Evolutionary conservation across 2,113 vertebrate genomes (phyloP), one percentile per base, ranked within the genome.

Genomic region (Perca flavescens): DNA sequence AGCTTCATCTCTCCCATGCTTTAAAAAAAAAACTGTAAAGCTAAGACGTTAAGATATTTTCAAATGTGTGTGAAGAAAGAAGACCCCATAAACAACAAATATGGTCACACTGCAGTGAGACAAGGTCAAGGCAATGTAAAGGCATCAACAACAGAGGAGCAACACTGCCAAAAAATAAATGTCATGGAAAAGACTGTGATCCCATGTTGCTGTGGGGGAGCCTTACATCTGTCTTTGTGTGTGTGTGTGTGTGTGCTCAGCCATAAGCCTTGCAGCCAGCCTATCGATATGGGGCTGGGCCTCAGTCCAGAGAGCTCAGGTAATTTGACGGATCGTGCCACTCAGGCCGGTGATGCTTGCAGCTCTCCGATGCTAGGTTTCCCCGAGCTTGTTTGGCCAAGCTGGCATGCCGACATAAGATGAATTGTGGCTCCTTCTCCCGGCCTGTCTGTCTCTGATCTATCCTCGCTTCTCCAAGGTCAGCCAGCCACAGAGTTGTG

Each of bases 251-350:
- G 56, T 68, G 72, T 75, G 53, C 69, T 58, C 56, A 72, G 53
- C 79, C 83, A 49, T 86, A 79, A 83, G 88, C 80, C 79, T 64
- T 64, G 67, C 86, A 86, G 86, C 78, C 71, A 73, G 74, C 58
- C 86, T 82, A 80, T 68, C 56, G n/a, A 83, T 78, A 58, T 57
- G 82, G 57, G 75, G 86, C 82, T 16, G 68, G 87, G 84, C 88
- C 86, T 86, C 77, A 88, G 94, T 93, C 91, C 93, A 92, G 78
- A 82, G 91, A 88, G 85, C 86, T 80, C 86, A 85, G 92, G 90
- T 94, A 92, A 94, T 94, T 94, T 93, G 84, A 94, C 90, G 72
- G 91, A 94, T 93, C 73, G 84, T 78, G 88, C 92, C 90, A 84
- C 86, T 92, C 90, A 80, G 82, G 72, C 83, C 64, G 47, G 57